These are phyloP conservation scores for Passer domesticus DNA, from an alignment of 2,113 vertebrate genomes.

Conservation along the genomic window DNA sequence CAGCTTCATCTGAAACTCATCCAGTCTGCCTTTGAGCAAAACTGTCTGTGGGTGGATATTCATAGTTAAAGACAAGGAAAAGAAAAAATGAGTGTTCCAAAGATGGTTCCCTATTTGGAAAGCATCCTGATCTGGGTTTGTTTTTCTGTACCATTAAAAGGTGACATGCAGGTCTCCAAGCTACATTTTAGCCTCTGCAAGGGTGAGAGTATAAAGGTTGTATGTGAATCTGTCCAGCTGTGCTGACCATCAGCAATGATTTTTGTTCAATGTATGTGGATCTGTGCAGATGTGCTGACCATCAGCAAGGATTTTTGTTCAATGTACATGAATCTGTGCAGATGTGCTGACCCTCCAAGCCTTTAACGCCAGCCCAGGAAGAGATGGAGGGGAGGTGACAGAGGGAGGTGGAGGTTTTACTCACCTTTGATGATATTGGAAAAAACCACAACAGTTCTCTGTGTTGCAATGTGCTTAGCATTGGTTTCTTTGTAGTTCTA, in stretches of 20 bases:
- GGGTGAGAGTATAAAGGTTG: background rate
- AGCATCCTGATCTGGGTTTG: background rate
- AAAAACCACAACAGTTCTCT: background rate
- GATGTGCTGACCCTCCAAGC: background rate
- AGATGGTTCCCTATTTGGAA: background rate
- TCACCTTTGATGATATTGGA: background rate
- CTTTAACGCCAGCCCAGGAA: background rate
- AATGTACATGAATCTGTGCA: background rate
- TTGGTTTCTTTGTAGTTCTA: background rate
- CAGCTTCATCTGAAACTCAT: background rate
- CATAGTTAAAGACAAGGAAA: background rate
- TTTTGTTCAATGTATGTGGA: background rate
- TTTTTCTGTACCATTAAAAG: background rate
- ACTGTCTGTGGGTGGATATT: background rate
- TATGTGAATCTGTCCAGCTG: background rate
- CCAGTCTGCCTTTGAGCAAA: background rate
- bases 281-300: background rate
- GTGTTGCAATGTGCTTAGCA: background rate
- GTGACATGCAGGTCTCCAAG: background rate
- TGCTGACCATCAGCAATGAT: background rate
- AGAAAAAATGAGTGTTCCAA: background rate
- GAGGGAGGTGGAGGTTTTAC: background rate
- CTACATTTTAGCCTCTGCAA: background rate
- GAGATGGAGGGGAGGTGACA: background rate
- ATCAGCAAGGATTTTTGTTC: background rate